Percentiles rank a stretch among this genome's conserved stretches.
These are phyloP conservation scores for Alca torda DNA, from an alignment of 2,797 vertebrate genomes.

Conservation along the genomic window DNA sequence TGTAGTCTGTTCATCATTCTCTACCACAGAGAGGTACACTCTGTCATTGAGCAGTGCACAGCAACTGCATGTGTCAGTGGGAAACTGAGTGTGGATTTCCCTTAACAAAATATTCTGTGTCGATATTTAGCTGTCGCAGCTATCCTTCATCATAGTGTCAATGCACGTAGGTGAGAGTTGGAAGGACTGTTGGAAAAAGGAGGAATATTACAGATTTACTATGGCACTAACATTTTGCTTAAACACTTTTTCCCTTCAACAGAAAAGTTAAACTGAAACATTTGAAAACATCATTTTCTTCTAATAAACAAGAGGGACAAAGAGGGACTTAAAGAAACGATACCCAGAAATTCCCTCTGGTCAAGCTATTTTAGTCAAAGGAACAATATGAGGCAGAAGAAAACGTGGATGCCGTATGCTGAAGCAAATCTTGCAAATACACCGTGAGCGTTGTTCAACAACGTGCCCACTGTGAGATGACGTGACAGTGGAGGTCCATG, in stretches of 20 bases:
- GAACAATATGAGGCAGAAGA: slow-evolving; percentile 42
- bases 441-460: slow-evolving; percentile 47
- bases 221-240: slow-evolving; percentile 70
- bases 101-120: neutral
- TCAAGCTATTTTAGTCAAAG: slow-evolving; percentile 69
- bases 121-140: neutral
- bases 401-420: slow-evolving; percentile 62
- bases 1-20: slow-evolving; percentile 11
- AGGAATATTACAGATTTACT: slow-evolving; percentile 48
- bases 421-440: slow-evolving; percentile 59
- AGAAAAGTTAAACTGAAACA: slow-evolving; percentile 47
- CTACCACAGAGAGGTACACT: slow-evolving; percentile 67
- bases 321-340: slow-evolving; percentile 55
- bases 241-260: slow-evolving; percentile 42
- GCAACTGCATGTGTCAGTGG: slow-evolving; percentile 44
- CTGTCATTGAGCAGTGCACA: slow-evolving; percentile 59
- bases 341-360: slow-evolving; percentile 39
- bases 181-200: slow-evolving; percentile 54
- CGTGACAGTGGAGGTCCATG: neutral
- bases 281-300: slow-evolving; percentile 24
- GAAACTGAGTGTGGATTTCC: slow-evolving; percentile 11
- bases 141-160: slow-evolving; percentile 53
- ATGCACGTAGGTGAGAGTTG: slow-evolving; percentile 34
- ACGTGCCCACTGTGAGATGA: neutral
- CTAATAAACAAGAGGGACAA: slow-evolving; percentile 52